Evolutionary conservation across 2,888 invertebrate genomes (phyloP), one percentile per base, ranked within the genome.

Genomic region (Diachrysia chrysitis): DNA sequence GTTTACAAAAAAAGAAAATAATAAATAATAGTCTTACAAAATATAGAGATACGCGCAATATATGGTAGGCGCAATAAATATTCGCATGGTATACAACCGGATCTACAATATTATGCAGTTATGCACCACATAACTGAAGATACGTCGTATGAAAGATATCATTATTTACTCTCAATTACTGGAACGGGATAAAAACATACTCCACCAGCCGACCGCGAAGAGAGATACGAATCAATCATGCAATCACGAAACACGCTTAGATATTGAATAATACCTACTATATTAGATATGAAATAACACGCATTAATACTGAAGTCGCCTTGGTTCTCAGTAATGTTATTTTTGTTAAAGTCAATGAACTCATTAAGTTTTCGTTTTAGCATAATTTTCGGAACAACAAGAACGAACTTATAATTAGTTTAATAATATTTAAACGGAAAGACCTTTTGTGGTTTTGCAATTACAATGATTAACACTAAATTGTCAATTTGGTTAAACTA

Each of bases 201-300:
- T 54, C 55, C 21, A 4, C 58, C 70, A 75, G 76, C 79, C 78
- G 66, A 70, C 78, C 79, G 65, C 79, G 64, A 71, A 76, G 70
- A 81, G 83, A 85, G 83, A 85, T 75, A 79, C 71, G 35, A 73
- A 82, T 79, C 73, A 75, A 71, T 77, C 81, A 83, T 65, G 77
- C 79, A 79, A 73, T 69, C 65, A 55, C 54, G 32, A 59, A 37
- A 51, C 65, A 37, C 17, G 63, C 54, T 66, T 63, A 76, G 67
- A 72, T 63, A 78, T 79, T 78, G 69, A 81, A 81, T 78, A 69
- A 79, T 66, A 79, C 29, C n/a, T 37, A 51, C 51, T 51, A 21
- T 53, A 42, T 58, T 48, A 70, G 35, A 65, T 57, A 71, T 65
- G 64, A 58, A 73, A 57, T 32, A 53, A 63, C 32, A 59, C 23